Evolutionary conservation across 2,113 vertebrate genomes (phyloP), one percentile per base, ranked within the genome.

Genomic region (Toxostoma redivivum): DNA sequence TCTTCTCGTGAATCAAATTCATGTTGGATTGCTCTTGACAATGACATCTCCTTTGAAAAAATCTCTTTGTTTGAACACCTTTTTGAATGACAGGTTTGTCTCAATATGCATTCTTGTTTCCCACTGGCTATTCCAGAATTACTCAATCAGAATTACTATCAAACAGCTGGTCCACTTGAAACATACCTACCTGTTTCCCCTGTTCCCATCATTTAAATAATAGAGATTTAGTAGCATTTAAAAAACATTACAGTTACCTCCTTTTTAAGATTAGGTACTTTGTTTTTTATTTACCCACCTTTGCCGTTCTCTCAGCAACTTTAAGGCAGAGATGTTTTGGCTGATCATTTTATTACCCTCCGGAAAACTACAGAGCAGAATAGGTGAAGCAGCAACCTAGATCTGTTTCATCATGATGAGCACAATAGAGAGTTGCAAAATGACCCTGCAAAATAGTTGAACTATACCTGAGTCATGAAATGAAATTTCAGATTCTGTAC

Each of bases 151-250:
- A 42, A 42, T 42, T 42, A 5, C 44, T 53, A 12, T 86, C 18
- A 28, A 66, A 53, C 42, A 79, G 8, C 2, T 9, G 53, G 11
- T 33, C 57, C 24, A 17, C 45, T 60, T 40, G 27, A 86, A 64
- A 71, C 44, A 38, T 1, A 54, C 3, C 8, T 44, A 81, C 6
- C 10, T 45, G 11, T 61, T 86, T 47, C 31, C n/a, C 0, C 0
- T 28, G 21, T 44, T 47, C 22, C 48, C 33, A 12, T 40, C 8
- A 54, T 40, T 62, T 58, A 61, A 92, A 47, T 35, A 57, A 62
- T 70, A 72, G 38, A 15, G 11, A 57, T 35, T 40, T 38, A 33
- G 35, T 50, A 48, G 42, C 33, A 54, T 64, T 57, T 23, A 45
- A 58, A 38, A 82, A 12, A 20, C 12, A 31, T 31, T 54, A n/a